Percentiles rank a stretch among this genome's conserved stretches.
Evolutionary conservation across 1,140 invertebrate genomes (phyloP).

Genomic region (Meloidogyne floridensis): DNA sequence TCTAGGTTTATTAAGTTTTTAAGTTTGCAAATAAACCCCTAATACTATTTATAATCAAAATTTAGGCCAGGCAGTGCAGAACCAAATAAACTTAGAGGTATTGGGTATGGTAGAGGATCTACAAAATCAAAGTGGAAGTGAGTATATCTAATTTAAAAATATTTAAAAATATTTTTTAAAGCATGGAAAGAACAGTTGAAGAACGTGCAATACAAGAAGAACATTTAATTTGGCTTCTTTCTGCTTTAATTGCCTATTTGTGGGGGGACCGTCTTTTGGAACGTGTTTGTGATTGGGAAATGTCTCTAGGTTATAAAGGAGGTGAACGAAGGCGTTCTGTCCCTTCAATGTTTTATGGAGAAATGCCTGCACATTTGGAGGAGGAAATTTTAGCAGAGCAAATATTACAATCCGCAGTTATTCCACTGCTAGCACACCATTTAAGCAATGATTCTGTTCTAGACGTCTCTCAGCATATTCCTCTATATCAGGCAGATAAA

Average conservation of each 20-base stretch:
- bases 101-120: slow-evolving; percentile 90
- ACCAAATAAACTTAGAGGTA: slow-evolving; percentile 71
- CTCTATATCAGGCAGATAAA: slow-evolving; percentile 59
- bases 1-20: too few species aligned
- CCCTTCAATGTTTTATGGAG: slow-evolving; percentile 24
- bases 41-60: too few species aligned
- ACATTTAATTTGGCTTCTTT: slow-evolving; percentile 64
- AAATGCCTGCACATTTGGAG: slow-evolving; percentile 30
- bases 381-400: slow-evolving; percentile 16
- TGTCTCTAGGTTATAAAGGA: slow-evolving; percentile 23
- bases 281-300: slow-evolving; percentile 33
- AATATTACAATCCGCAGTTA: slow-evolving; percentile 30
- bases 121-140: slow-evolving; percentile 88
- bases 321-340: slow-evolving; percentile 25
- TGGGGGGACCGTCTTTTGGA: slow-evolving; percentile 48
- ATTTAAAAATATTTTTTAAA: slow-evolving; percentile 71
- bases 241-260: slow-evolving; percentile 56
- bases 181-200: slow-evolving; percentile 44
- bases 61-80: slow-evolving; percentile 16
- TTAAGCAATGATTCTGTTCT: slow-evolving; percentile 59
- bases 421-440: slow-evolving; percentile 3
- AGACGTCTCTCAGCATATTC: slow-evolving; percentile 61
- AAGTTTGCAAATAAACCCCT: too few species aligned
- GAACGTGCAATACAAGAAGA: slow-evolving; percentile 51
- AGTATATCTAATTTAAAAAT: slow-evolving; percentile 77